Base-by-base conservation (phyloP, 1,140 invertebrate genomes). In the Aphelenchoides besseyi region DNA sequence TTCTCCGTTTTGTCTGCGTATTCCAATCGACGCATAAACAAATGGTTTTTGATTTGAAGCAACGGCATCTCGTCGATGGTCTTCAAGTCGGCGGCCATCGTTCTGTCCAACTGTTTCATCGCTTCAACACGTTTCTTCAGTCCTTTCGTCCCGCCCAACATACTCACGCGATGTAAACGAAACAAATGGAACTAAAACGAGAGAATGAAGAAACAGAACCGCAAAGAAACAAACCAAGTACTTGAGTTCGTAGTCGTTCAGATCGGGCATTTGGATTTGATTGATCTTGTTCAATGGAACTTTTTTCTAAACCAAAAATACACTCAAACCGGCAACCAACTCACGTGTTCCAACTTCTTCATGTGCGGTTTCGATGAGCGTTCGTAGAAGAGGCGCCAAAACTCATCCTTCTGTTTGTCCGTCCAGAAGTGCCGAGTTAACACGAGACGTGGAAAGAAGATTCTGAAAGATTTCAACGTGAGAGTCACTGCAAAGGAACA, bases 371-470 rank as follows among this genome's bases (percentile, higher is more conserved):
- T 5, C 5, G 5, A 29, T 12, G 55, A 59, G 5, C 18, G 5
- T 8, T 59, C 18, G 55, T 8, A 59, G 18, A 59, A 59, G 5
- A 26, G 1, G 18, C n/a, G 37, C 67, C 67, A 69, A 57, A 57
- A 69, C 41, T 66, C 9, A 1, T 41, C 29, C 36, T 69, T 69
- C 35, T 69, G 67, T 23, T 30, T 12, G 3, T 68, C 26, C n/a
- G 67, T 57, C 67, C 67, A 69, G 30, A 69, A 69, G 26, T 69
- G 67, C 1, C 67, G 67, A 18, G 67, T 69, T n/a, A 69, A 30
- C 1, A 69, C 67, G 30, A 33, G 30, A 23, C 67, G 53, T 12
- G 67, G 67, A 5, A 69, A 69, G 9, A 69, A 66, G 3, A 69
- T 57, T n/a, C 67, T 69, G 41, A 16, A 69, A 66, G 48, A 63